Percentiles rank a stretch among this genome's conserved stretches.
phyloP scores from a whole-genome alignment of 2,113 vertebrate species.

The Ahaetulla prasina region DNA sequence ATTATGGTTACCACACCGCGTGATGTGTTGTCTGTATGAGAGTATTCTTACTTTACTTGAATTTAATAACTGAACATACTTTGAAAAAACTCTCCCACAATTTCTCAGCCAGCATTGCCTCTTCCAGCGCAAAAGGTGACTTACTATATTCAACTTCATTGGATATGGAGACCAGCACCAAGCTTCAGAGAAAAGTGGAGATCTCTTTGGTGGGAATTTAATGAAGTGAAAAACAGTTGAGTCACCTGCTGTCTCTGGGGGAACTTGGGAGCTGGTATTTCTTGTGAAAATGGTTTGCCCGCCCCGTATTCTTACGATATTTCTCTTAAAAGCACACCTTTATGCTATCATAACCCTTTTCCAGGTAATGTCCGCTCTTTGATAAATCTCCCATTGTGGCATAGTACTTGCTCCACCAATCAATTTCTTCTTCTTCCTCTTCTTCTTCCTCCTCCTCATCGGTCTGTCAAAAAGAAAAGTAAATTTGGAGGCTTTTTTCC shows the following conservation, averaged over 20 bases:
- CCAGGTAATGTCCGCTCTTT: not conserved
- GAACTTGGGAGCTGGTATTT: not conserved
- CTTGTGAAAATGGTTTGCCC: too few species aligned
- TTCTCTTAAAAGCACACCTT: slow-evolving; percentile 48
- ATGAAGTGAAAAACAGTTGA: not conserved
- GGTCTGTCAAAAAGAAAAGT: not conserved
- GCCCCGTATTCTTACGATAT: too few species aligned
- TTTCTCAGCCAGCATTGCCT: not conserved
- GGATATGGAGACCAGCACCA: not conserved
- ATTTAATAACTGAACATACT: not conserved
- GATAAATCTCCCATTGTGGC: slow-evolving; percentile 37
- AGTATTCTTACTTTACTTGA: not conserved
- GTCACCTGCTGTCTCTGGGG: not conserved
- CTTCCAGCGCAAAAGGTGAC: too few species aligned
- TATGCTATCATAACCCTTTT: slow-evolving; percentile 47
- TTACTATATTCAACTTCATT: not conserved
- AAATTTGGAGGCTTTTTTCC: too few species aligned
- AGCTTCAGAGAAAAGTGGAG: too few species aligned
- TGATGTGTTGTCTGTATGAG: not conserved
- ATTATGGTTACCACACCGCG: not conserved
- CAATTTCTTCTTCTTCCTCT: slow-evolving; percentile 29
- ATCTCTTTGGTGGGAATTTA: not conserved
- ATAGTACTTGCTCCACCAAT: slow-evolving; percentile 74
- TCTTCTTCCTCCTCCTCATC: slow-evolving; percentile 21
- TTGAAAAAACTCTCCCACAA: not conserved